Percentiles rank a stretch among this genome's conserved stretches.
phyloP scores from a whole-genome alignment of 2,888 invertebrate genomes.

The Deroplatys truncata region DNA sequence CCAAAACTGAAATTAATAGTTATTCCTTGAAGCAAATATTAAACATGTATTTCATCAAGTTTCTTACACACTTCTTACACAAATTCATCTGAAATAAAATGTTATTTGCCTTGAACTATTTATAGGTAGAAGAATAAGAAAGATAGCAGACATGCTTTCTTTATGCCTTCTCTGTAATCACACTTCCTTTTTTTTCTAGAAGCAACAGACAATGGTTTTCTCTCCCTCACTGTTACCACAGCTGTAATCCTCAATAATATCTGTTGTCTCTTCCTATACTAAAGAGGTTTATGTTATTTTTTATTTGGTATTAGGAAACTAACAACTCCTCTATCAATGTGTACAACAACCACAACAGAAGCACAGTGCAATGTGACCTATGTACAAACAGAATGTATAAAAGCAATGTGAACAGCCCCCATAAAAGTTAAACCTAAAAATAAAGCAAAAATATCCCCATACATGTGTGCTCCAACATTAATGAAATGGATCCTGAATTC shows the following conservation, averaged over 20 bases:
- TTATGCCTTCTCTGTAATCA: too few species aligned
- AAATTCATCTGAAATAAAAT: too few species aligned
- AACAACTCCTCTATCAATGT: background rate
- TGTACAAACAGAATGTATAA: background rate
- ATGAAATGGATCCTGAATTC: background rate
- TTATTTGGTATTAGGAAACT: background rate
- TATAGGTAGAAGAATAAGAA: too few species aligned
- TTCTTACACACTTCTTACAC: too few species aligned
- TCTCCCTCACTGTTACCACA: background rate
- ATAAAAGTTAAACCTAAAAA: background rate
- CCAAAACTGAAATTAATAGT: too few species aligned
- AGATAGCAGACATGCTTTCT: too few species aligned
- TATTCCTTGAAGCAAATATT: too few species aligned
- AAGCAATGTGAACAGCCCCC: background rate
- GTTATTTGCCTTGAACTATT: too few species aligned
- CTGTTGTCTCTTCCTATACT: background rate
- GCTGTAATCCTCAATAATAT: background rate
- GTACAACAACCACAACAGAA: background rate
- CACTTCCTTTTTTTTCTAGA: too few species aligned
- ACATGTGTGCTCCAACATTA: background rate
- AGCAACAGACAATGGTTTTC: background rate
- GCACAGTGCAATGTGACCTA: background rate
- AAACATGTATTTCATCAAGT: too few species aligned
- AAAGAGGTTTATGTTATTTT: background rate
- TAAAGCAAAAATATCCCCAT: background rate